Conservation (phyloP, 2,113 vertebrate genomes). For the Gallinago jamesoni region DNA sequence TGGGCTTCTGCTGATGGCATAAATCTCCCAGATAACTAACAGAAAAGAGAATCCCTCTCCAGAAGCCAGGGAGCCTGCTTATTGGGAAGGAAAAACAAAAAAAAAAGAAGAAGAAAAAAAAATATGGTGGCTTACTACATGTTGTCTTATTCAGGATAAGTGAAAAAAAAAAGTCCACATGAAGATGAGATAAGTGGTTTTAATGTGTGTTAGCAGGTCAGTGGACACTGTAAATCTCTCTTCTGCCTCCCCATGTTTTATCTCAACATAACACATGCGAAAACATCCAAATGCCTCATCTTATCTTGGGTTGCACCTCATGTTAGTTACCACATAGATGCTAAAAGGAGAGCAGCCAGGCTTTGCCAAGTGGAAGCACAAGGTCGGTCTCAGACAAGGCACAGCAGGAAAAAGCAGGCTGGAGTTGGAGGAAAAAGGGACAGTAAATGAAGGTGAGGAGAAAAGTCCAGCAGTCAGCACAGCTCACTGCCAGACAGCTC, state of each 20-base stretch:
- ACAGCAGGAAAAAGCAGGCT: neutral
- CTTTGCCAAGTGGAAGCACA: neutral
- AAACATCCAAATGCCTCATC: slow-evolving; percentile 21
- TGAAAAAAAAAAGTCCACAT: neutral
- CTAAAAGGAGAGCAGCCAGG: neutral
- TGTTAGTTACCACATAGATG: neutral
- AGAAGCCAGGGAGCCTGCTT: neutral
- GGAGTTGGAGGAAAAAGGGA: neutral
- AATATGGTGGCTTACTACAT: neutral
- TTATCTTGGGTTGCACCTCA: slow-evolving; percentile 51
- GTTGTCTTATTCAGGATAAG: neutral
- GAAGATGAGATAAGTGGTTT: neutral
- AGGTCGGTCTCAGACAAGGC: neutral
- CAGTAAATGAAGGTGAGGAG: neutral
- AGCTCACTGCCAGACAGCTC: neutral
- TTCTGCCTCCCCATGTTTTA: slow-evolving; percentile 7
- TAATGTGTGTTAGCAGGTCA: slow-evolving; percentile 40
- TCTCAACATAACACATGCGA: slow-evolving; percentile 6
- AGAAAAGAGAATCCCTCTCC: neutral
- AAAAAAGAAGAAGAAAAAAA: neutral
- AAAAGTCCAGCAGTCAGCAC: neutral
- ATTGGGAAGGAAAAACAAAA: accelerated
- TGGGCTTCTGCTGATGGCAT: neutral
- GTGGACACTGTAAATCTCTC: neutral
- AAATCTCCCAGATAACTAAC: neutral